Percentiles rank a stretch among this genome's conserved stretches.
phyloP scores from a whole-genome alignment of 2,888 invertebrate genomes.

The Clanis bilineata region DNA sequence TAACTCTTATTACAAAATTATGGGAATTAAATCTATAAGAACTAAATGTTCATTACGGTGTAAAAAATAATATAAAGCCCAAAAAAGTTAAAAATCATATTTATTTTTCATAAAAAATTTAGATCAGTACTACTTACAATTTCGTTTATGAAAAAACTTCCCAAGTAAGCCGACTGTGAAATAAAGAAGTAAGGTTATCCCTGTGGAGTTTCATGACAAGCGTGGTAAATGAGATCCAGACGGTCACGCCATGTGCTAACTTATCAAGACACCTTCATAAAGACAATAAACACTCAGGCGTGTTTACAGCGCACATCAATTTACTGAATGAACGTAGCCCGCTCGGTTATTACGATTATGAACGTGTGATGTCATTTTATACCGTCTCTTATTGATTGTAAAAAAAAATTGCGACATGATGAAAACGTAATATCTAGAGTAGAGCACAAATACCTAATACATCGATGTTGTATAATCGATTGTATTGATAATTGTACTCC shows the following conservation, averaged over 20 bases:
- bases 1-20: too few relatives aligned
- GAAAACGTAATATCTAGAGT: neutral
- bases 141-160: neutral
- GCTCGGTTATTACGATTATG: constrained; percentile 27
- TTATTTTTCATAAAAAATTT: too few relatives aligned
- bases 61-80: too few relatives aligned
- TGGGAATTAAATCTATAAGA: too few relatives aligned
- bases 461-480: neutral
- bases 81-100: too few relatives aligned
- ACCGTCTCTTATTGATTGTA: neutral
- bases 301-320: constrained; percentile 47
- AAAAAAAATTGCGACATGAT: neutral
- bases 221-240: neutral
- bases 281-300: constrained; percentile 32
- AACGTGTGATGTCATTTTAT: constrained; percentile 31
- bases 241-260: neutral
- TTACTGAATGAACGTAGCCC: constrained; percentile 38
- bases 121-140: neutral
- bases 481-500: neutral
- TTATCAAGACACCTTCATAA: neutral
- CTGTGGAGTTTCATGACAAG: neutral
- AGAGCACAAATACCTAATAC: neutral
- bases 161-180: neutral
- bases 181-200: neutral
- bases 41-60: too few relatives aligned